Evolutionary conservation across 1,140 invertebrate genomes (phyloP).

Genomic region (Drosophila ohnishii): DNA sequence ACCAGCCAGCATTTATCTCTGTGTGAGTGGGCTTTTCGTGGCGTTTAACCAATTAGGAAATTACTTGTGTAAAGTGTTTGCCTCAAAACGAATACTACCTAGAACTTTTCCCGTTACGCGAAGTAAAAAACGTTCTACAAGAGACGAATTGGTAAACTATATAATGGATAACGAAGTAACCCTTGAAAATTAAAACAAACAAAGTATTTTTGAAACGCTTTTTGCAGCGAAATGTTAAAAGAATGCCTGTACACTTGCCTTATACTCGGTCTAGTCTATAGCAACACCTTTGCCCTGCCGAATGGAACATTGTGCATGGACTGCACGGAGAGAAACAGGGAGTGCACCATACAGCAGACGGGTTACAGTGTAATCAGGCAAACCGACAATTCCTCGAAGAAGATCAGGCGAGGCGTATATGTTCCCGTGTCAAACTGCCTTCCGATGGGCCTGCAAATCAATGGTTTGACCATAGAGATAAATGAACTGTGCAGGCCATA

Average conservation of each 20-base stretch:
- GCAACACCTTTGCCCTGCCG: not conserved
- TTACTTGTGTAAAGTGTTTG: constrained; percentile 58
- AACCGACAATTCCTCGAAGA: too few species aligned
- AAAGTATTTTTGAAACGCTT: not conserved
- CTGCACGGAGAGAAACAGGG: not conserved
- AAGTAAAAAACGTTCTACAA: too few species aligned
- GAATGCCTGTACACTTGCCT: not conserved
- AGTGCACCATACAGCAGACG: not conserved
- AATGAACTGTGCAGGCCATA: not conserved
- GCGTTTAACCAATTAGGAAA: constrained; percentile 73
- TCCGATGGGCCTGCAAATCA: not conserved
- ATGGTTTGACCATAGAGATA: not conserved
- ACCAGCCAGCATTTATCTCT: constrained; percentile 1
- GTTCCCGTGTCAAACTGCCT: not conserved
- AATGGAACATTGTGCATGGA: not conserved
- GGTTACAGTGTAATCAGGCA: not conserved
- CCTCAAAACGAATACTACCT: too few species aligned
- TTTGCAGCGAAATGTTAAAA: not conserved
- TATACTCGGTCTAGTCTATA: not conserved
- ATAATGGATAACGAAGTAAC: not conserved
- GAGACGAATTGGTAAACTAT: too few species aligned
- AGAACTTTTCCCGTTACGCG: too few species aligned
- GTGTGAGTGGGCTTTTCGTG: not conserved
- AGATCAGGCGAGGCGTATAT: not conserved
- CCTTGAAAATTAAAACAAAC: not conserved